A percentile compares a stretch with the other conserved stretches of the same genome.
Conservation (phyloP, 2,888 invertebrate genomes). For the Podabrus alpinus region DNA sequence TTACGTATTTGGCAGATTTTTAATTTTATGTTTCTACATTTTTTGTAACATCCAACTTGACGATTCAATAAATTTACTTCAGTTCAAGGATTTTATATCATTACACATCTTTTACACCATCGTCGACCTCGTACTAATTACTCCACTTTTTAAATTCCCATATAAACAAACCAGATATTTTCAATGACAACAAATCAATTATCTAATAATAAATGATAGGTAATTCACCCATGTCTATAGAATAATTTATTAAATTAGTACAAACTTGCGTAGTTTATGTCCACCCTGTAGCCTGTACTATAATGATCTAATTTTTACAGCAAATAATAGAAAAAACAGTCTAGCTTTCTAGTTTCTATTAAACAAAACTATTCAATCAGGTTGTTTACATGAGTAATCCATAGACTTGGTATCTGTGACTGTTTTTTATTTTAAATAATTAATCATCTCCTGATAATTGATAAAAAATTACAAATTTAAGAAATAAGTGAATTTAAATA, state of each 20-base stretch:
- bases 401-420: no score
- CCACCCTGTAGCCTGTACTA: background rate
- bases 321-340: background rate
- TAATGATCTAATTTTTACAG: background rate
- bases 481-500: no score
- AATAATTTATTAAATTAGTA: background rate
- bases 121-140: background rate
- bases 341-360: background rate
- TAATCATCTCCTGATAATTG: no score
- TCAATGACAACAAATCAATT: background rate
- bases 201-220: background rate
- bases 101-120: background rate
- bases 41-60: background rate
- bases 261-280: background rate
- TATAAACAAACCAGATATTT: background rate
- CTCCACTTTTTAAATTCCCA: background rate
- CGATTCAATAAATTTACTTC: background rate
- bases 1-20: slow-evolving; percentile 10
- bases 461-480: no score
- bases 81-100: background rate
- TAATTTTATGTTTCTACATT: background rate
- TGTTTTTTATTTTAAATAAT: no score
- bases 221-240: background rate
- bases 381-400: no score
- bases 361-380: background rate